phyloP scores from a whole-genome alignment of 2,113 vertebrate species.

The Conger conger region DNA sequence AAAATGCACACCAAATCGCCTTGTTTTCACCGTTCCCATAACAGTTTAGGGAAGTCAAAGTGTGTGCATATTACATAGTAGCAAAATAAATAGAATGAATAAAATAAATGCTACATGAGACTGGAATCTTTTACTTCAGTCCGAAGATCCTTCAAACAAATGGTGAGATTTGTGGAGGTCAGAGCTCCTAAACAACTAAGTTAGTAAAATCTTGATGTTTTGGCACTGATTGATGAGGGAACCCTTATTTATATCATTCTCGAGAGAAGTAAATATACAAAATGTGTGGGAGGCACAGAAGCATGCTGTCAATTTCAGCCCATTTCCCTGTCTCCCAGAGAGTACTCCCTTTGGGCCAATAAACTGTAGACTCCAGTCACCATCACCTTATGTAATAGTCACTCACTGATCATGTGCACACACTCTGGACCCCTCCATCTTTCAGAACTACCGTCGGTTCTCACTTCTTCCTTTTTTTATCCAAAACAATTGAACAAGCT shows the following conservation, averaged over 20 bases:
- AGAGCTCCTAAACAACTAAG: neutral
- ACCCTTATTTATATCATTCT: neutral
- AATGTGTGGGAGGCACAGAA: neutral
- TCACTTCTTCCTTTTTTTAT: too few species aligned
- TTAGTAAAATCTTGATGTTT: neutral
- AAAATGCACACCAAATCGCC: neutral
- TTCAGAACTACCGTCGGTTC: too few species aligned
- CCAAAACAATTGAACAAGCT: too few species aligned
- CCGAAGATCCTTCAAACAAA: neutral
- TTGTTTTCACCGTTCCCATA: too few species aligned
- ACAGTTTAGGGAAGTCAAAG: neutral
- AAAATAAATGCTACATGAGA: neutral
- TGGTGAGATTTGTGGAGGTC: constrained; percentile 1
- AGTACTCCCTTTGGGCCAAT: neutral
- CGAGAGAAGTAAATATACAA: neutral
- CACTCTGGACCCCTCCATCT: too few species aligned
- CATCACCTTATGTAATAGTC: neutral
- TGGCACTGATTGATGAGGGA: neutral
- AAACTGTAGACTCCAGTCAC: neutral
- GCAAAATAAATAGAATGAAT: too few species aligned
- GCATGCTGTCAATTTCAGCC: neutral
- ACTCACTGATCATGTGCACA: too few species aligned
- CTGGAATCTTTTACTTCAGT: neutral
- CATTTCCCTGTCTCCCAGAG: neutral
- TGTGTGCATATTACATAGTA: neutral